Conservation (phyloP, 1,140 invertebrate genomes). For the Drosophila simulans region DNA sequence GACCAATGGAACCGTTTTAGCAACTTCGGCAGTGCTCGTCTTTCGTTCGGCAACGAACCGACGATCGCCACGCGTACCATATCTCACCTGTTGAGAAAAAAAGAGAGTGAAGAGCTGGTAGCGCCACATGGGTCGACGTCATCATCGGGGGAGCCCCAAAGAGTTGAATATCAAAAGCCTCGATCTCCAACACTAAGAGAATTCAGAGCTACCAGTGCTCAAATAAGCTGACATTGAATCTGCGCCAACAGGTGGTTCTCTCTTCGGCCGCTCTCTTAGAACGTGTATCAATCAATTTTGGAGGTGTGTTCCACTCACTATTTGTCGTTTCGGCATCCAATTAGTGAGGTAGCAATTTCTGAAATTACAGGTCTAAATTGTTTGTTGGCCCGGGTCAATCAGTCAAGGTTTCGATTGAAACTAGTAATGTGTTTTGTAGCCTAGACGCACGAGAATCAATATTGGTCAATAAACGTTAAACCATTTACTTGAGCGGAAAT, state of each 20-base stretch:
- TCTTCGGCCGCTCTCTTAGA: constrained; percentile 5
- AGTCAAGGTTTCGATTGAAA: constrained; percentile 42
- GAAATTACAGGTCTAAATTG: constrained; percentile 40
- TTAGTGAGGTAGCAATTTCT: constrained; percentile 37
- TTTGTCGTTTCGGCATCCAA: constrained; percentile 13
- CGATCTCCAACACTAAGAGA: constrained; percentile 1
- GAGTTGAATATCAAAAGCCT: background rate
- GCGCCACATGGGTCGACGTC: constrained; percentile 15
- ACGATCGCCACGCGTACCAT: constrained; percentile 71
- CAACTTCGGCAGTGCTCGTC: constrained; percentile 8
- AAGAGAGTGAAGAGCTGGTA: background rate
- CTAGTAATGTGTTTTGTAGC: background rate
- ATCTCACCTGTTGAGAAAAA: constrained; percentile 19
- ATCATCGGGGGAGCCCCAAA: constrained; percentile 12
- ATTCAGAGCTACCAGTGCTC: background rate
- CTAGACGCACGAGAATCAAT: background rate
- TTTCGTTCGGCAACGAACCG: constrained; percentile 26
- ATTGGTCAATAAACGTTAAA: background rate
- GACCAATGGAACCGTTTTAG: constrained; percentile 13
- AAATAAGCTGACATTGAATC: constrained; percentile 38
- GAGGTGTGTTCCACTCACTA: constrained; percentile 40
- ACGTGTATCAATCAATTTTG: constrained; percentile 8
- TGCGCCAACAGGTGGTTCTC: constrained; percentile 13
- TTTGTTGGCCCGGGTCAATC: constrained; percentile 49
- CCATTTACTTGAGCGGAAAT: background rate